phyloP scores from a whole-genome alignment of 2,113 vertebrate genomes.

The Neofelis nebulosa region DNA sequence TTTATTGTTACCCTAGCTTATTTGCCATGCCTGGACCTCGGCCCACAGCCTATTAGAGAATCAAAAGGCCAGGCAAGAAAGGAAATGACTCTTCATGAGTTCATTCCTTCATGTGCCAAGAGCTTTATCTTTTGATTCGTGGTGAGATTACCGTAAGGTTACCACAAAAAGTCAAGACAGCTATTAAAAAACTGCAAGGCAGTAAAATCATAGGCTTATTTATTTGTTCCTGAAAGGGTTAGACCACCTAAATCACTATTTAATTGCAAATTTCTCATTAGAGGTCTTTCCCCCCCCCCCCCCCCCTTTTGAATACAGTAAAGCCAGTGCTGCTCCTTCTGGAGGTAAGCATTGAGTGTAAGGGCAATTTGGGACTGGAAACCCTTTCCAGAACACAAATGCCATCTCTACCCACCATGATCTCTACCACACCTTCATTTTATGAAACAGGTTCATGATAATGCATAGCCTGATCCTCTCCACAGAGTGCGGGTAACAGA shows the following conservation, averaged over 20 bases:
- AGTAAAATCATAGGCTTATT: background rate
- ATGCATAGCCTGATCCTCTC: background rate
- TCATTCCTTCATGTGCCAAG: background rate
- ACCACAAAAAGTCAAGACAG: background rate
- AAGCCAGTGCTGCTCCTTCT: background rate
- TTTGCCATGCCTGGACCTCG: background rate
- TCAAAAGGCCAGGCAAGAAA: background rate
- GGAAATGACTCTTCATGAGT: background rate
- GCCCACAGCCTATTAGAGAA: background rate
- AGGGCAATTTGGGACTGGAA: background rate
- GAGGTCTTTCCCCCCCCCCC: background rate
- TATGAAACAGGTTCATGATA: background rate
- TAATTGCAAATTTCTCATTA: background rate
- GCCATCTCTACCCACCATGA: background rate
- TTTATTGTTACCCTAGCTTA: background rate
- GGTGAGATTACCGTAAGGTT: background rate
- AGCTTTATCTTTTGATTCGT: background rate
- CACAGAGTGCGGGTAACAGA: background rate
- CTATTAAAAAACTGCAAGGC: background rate
- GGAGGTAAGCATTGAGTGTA: background rate
- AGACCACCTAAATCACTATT: background rate
- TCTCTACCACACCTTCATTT: background rate
- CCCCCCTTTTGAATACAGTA: background rate
- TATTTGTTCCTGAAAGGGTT: background rate
- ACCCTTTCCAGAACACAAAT: background rate